Percentiles rank a stretch among this genome's conserved stretches.
These are phyloP conservation scores for Malurus cyaneus DNA, from an alignment of 2,113 vertebrate genomes.

Conservation along the genomic window DNA sequence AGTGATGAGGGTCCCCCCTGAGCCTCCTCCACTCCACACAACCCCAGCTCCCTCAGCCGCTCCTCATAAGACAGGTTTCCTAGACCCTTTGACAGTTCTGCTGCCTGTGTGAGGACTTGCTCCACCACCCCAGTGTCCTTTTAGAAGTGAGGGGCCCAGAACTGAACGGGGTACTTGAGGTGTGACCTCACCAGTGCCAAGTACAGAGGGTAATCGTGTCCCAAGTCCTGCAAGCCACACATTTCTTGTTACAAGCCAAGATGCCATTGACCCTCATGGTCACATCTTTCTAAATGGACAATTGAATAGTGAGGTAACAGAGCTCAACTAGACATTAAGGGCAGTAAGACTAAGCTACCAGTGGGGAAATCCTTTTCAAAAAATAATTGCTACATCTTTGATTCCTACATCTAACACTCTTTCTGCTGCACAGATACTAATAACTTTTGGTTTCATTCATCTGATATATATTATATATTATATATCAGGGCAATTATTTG, in stretches of 20 bases:
- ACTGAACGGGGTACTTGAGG: neutral
- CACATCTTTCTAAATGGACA: neutral
- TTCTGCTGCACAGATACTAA: neutral
- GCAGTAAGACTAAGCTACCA: neutral
- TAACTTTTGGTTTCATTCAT: neutral
- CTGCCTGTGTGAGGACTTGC: neutral
- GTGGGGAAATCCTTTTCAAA: neutral
- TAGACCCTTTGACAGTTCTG: neutral
- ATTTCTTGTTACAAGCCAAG: neutral
- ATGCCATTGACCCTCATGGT: neutral
- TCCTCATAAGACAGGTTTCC: neutral
- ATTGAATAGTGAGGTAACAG: neutral
- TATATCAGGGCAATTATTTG: neutral
- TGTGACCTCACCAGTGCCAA: neutral
- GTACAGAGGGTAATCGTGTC: neutral
- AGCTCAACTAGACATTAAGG: rapidly evolving
- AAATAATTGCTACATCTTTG: neutral
- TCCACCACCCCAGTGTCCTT: neutral
- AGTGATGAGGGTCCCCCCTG: rapidly evolving
- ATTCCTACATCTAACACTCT: neutral
- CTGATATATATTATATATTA: neutral
- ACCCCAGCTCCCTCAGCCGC: neutral
- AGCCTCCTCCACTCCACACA: neutral
- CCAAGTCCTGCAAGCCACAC: neutral
- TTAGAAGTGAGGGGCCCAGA: neutral